These are phyloP conservation scores for Spheniscus mendiculus DNA, from an alignment of 2,113 vertebrate genomes.

Conservation along the genomic window DNA sequence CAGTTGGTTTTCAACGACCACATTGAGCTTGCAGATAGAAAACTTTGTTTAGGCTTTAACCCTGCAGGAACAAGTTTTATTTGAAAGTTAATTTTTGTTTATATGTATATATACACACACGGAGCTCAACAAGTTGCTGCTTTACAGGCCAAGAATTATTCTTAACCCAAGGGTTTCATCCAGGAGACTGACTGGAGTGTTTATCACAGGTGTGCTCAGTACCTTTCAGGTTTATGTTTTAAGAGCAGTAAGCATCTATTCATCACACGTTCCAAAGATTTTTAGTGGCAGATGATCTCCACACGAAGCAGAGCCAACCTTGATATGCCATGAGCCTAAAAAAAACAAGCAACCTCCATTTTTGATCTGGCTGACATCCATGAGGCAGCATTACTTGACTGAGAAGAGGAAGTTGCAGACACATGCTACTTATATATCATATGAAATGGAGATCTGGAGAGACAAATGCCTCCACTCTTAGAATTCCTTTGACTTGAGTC, in stretches of 20 bases:
- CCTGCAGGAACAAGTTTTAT: conserved; percentile 20
- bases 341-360: conserved; percentile 12
- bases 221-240: background rate
- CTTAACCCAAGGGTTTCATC: background rate
- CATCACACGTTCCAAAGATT: background rate
- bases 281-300: background rate
- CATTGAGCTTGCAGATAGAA: conserved; percentile 14
- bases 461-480: conserved; percentile 40
- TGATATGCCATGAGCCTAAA: background rate
- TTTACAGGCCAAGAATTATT: background rate
- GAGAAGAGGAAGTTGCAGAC: conserved; percentile 41
- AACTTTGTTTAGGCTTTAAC: conserved; percentile 18
- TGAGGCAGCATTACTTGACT: conserved; percentile 1
- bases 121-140: background rate
- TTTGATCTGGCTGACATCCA: conserved; percentile 5
- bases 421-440: conserved; percentile 25
- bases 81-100: conserved; percentile 29
- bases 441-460: conserved; percentile 32
- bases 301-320: background rate
- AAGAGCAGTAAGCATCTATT: background rate
- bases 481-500: conserved; percentile 46
- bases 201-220: background rate
- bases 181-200: background rate
- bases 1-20: conserved; percentile 42
- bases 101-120: background rate